Percentiles rank a stretch among this genome's conserved stretches.
phyloP scores from a whole-genome alignment of 2,113 vertebrate genomes.

The Podilymbus podiceps region DNA sequence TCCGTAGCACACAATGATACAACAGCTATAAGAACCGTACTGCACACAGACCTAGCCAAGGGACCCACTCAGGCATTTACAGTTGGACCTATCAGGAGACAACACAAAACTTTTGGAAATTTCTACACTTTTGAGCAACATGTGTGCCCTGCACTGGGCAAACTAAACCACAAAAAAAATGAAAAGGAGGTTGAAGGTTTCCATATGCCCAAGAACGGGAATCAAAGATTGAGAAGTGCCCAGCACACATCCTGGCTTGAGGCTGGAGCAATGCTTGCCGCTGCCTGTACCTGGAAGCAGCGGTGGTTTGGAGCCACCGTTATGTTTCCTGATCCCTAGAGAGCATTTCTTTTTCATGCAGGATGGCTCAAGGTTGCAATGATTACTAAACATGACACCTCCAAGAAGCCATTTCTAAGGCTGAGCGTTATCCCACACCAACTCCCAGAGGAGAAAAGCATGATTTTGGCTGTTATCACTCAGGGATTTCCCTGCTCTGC shows the following conservation, averaged over 20 bases:
- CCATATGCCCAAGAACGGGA: background rate
- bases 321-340: background rate
- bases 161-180: background rate
- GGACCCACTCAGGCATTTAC: background rate
- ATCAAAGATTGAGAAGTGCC: background rate
- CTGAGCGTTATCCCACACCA: background rate
- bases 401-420: background rate
- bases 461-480: background rate
- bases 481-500: background rate
- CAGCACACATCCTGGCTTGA: background rate
- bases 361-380: background rate
- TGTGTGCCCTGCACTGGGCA: background rate
- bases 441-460: background rate
- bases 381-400: background rate
- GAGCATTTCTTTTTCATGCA: background rate
- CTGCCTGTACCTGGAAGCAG: background rate
- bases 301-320: background rate
- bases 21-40: background rate
- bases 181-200: background rate
- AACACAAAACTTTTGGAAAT: background rate
- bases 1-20: background rate
- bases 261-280: background rate
- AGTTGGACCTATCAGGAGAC: background rate
- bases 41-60: background rate
- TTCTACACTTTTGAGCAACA: background rate